Evolutionary conservation across 2,888 invertebrate genomes (phyloP).

Genomic region (Sylvicola cinctus): DNA sequence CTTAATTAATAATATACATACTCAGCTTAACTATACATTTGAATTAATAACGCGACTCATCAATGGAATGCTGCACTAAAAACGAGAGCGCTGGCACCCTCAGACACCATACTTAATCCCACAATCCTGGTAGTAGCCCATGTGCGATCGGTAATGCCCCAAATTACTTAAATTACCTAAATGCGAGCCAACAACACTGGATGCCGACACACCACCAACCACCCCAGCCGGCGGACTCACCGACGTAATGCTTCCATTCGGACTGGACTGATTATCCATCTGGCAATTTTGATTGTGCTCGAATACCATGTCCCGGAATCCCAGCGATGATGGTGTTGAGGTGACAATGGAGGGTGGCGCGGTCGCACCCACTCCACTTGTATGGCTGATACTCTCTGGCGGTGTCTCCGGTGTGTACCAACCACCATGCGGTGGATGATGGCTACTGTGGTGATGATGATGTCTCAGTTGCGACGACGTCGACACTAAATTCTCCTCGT

Average conservation of each 20-base stretch:
- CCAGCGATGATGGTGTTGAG: slow-evolving; percentile 7
- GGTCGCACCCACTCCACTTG: neutral
- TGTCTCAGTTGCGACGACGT: slow-evolving; percentile 14
- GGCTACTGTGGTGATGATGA: slow-evolving; percentile 18
- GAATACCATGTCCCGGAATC: slow-evolving; percentile 26
- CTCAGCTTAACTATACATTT: no score
- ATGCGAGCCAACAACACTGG: slow-evolving; percentile 16
- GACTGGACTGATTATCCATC: slow-evolving; percentile 23
- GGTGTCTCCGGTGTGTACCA: slow-evolving; percentile 27
- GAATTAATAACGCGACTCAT: no score
- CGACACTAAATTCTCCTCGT: slow-evolving; percentile 21
- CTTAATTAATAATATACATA: no score
- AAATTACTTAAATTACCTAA: slow-evolving; percentile 22
- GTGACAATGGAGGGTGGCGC: slow-evolving; percentile 3
- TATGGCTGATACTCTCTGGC: slow-evolving; percentile 11
- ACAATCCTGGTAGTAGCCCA: slow-evolving; percentile 25
- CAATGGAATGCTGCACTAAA: no score
- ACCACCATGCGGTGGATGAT: slow-evolving; percentile 19
- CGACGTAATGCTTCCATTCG: slow-evolving; percentile 24
- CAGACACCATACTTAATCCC: slow-evolving; percentile 26
- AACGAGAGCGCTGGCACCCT: no score
- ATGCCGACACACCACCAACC: slow-evolving; percentile 6
- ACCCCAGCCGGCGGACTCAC: slow-evolving; percentile 18
- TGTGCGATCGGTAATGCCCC: slow-evolving; percentile 20
- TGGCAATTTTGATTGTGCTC: slow-evolving; percentile 25